Evolutionary conservation across 2,113 vertebrate genomes (phyloP).

Genomic region (Chionodraco myersi): DNA sequence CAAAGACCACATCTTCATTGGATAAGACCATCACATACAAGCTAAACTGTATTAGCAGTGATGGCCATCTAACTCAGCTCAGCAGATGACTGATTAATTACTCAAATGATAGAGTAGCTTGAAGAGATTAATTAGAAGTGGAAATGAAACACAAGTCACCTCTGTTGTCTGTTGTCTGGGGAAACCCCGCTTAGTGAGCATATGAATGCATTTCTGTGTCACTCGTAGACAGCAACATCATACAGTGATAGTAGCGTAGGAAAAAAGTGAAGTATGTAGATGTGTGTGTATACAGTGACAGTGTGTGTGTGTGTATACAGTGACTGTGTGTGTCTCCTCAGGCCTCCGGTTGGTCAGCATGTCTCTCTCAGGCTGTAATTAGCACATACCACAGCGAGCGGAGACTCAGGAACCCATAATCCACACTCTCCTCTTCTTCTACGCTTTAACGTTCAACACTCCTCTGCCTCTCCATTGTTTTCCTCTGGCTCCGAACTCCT

Average conservation of each 20-base stretch:
- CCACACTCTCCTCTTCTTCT: slow-evolving; percentile 37
- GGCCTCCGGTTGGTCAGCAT: slow-evolving; percentile 44
- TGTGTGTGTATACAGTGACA: neutral
- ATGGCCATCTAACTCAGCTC: too few species aligned
- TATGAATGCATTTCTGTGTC: slow-evolving; percentile 14
- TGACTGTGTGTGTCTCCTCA: slow-evolving; percentile 23
- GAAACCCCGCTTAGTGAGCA: slow-evolving; percentile 17
- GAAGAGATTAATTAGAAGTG: neutral
- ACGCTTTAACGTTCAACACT: slow-evolving; percentile 33
- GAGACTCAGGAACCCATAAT: slow-evolving; percentile 66
- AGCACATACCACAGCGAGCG: slow-evolving; percentile 59
- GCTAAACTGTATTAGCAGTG: too few species aligned
- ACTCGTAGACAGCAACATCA: neutral
- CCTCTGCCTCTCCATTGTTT: slow-evolving; percentile 55
- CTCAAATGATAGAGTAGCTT: neutral
- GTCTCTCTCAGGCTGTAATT: slow-evolving; percentile 70
- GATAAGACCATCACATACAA: too few species aligned
- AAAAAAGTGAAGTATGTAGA: neutral
- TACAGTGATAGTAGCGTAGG: slow-evolving; percentile 8
- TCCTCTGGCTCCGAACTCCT: slow-evolving; percentile 36
- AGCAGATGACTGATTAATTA: neutral
- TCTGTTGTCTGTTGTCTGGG: neutral
- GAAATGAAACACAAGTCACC: too few species aligned
- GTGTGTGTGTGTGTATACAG: slow-evolving; percentile 10
- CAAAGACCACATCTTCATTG: too few species aligned